Evolutionary conservation across 2,113 vertebrate species (phyloP).

Genomic region (Genyomyrus donnyi): DNA sequence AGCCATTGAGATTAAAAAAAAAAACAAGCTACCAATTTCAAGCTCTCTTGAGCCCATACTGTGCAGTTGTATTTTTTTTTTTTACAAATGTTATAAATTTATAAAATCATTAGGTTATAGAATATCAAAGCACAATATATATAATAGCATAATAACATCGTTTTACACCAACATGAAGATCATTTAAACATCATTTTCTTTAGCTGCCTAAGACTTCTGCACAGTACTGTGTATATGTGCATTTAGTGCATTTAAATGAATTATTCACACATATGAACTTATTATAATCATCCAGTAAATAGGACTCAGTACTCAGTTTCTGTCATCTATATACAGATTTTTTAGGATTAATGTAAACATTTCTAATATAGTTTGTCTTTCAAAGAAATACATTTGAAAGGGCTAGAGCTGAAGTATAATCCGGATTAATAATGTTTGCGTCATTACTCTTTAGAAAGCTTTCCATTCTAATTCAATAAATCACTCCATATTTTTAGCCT

Average conservation of each 20-base stretch:
- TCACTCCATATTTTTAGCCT: conserved; percentile 14
- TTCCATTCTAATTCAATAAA: conserved; percentile 28
- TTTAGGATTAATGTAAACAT: neutral
- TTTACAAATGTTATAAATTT: neutral
- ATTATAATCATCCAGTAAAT: neutral
- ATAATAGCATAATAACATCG: neutral
- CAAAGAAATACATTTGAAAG: conserved; percentile 28
- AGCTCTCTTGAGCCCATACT: neutral
- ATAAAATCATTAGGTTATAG: neutral
- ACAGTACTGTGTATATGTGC: neutral
- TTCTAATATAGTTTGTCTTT: conserved; percentile 6
- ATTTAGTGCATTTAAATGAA: neutral
- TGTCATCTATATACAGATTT: neutral
- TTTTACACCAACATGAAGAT: neutral
- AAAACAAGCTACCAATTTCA: neutral
- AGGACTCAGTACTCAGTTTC: neutral
- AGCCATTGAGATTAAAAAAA: neutral
- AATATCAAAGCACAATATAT: no score
- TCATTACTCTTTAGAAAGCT: conserved; percentile 27
- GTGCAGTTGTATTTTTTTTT: neutral
- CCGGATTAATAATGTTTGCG: conserved; percentile 40
- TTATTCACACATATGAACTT: neutral
- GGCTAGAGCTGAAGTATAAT: conserved; percentile 30
- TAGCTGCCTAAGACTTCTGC: neutral
- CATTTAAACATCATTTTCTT: neutral